Evolutionary conservation across 30 jellyfish, hydroid and myxozoan species (phyloP), one percentile per base, ranked within the genome.

Genomic region (Catostylus mosaicus): DNA sequence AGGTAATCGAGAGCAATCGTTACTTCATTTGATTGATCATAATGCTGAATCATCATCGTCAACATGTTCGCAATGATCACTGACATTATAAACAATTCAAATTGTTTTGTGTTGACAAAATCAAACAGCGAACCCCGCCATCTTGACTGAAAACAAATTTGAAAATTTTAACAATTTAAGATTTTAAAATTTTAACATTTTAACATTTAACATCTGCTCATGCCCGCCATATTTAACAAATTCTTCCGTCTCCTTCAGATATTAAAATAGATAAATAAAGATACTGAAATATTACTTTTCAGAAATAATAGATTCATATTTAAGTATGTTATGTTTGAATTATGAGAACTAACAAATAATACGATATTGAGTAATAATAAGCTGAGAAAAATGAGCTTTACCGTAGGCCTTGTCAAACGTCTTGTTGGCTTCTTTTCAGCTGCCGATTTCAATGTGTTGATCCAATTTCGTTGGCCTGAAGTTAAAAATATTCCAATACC

Each of bases 101-200:
- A 94, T 57, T 94, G 94, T 73, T 87, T 94, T 30, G 99, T 94
- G 48, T 66, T 80, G 34, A 75, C 54, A 86, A 94, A 94, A 51
- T 94, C 99, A 83, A 94, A 94, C 78, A 94, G 68, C 20, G 97
- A 73, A n/a, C 91, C 99, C 8, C 99, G 84, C 99, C 99, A 94
- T 75, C 83, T 94, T 30, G 96, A 84, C 99, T 94, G 78, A 8
- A 68, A 88, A 30, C 3, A 31, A 75, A 59, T 2, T 31, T 16
- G 32, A 4, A 50, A 3, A 16, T 50, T 50, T 8, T 50, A 6
- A 50, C n/a, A n/a, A n/a, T n/a, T n/a, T n/a, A n/a, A n/a, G n/a
- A n/a, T n/a, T n/a, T n/a, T n/a, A n/a, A n/a, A n/a, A n/a, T n/a
- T n/a, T n/a, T n/a, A n/a, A n/a, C n/a, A n/a, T n/a, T n/a, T n/a